phyloP scores from a whole-genome alignment of 2,888 invertebrate genomes.

The Drosophila meridionalis region DNA sequence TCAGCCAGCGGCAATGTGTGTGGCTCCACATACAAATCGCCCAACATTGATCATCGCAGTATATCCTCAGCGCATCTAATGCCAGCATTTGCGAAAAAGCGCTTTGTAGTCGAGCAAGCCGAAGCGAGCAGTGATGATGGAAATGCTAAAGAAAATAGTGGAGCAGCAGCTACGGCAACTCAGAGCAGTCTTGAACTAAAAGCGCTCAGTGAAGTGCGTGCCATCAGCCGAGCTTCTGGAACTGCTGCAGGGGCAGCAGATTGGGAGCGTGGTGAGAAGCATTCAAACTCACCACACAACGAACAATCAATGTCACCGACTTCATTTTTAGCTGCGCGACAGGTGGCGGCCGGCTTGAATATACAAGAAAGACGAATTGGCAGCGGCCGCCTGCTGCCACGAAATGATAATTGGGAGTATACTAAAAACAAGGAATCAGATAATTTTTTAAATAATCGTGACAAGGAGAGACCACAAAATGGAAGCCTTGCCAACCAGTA shows the following conservation, averaged over 20 bases:
- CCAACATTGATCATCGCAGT: slow-evolving; percentile 82
- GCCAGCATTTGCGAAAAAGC: slow-evolving; percentile 84
- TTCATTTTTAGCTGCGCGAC: slow-evolving; percentile 46
- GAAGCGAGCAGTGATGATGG: slow-evolving; percentile 48
- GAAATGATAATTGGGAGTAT: slow-evolving; percentile 86
- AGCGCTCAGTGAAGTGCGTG: background rate
- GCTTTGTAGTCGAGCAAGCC: slow-evolving; percentile 55
- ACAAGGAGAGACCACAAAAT: slow-evolving; percentile 49
- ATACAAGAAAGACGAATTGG: slow-evolving; percentile 89
- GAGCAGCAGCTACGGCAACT: background rate
- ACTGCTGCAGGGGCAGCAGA: slow-evolving; percentile 4
- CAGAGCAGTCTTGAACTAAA: background rate
- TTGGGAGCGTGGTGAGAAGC: slow-evolving; percentile 48
- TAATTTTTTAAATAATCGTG: slow-evolving; percentile 9
- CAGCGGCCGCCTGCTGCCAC: slow-evolving; percentile 91
- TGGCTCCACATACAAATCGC: slow-evolving; percentile 54
- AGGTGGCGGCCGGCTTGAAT: slow-evolving; percentile 20
- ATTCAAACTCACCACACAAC: slow-evolving; percentile 19
- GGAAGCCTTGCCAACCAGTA: slow-evolving; percentile 27
- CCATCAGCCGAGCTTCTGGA: background rate
- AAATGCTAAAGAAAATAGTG: background rate
- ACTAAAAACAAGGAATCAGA: slow-evolving; percentile 68
- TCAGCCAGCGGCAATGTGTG: slow-evolving; percentile 16
- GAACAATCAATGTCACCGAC: slow-evolving; percentile 60
- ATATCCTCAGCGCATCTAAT: slow-evolving; percentile 84